Base-by-base conservation (phyloP, 2,888 invertebrate species). In the Yponomeuta evonymella region DNA sequence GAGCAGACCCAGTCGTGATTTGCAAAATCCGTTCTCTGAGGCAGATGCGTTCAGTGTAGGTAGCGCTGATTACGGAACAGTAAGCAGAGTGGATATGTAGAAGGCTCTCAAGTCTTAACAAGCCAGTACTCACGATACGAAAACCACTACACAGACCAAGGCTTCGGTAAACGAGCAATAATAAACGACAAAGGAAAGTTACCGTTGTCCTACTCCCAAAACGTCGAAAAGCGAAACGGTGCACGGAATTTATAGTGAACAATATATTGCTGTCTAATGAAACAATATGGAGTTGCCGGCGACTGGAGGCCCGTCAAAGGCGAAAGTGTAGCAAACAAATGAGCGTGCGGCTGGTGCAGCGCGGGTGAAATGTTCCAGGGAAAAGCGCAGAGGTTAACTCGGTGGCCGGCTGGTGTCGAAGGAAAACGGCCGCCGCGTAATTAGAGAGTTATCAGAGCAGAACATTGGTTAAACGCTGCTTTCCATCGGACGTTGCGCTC, bases 381-480 rank as follows among this genome's bases (percentile, higher is more conserved):
- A 86, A 89, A 88, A 88, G 85, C 84, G 74, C 85, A 88, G 83
- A 87, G 90, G 90, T 90, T 89, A 89, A 86, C 79, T 81, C 80
- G 77, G 81, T 81, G 85, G 82, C 80, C 79, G 80, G 79, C 82
- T 80, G 88, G 88, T 88, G 88, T 86, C 88, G 86, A 90, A 87
- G 89, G 89, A 88, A 89, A 90, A 90, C 85, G 81, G 84, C 79
- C 74, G 78, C 83, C 79, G 82, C 83, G 88, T 88, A 91, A 90
- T 92, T 90, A 90, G 86, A 89, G 86, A 88, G 87, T 90, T 90
- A 91, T 92, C 87, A 91, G 92, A 91, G 90, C 90, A 84, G 83
- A 89, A 90, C 91, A 91, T 91, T 90, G 90, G 92, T 88, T 89
- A 90, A 92, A 89, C 87, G 87, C 83, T 88, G 89, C 90, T 92